Conservation (phyloP, 1,140 invertebrate genomes). For the Papilio dardanus region DNA sequence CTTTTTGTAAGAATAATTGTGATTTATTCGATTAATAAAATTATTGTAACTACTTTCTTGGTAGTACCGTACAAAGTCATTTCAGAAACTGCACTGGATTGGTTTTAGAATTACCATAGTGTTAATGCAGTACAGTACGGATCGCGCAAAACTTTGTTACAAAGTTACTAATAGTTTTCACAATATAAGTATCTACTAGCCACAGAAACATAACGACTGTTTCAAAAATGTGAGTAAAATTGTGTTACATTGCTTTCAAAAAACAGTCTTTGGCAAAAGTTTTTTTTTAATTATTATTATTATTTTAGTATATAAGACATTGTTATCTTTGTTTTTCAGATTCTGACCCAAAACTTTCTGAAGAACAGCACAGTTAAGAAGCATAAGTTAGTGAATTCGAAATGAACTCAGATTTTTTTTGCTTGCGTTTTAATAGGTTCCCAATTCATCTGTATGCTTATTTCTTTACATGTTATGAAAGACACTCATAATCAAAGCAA, state of each 20-base stretch:
- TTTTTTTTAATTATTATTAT: too few species aligned
- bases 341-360: neutral
- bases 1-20: neutral
- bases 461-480: too few species aligned
- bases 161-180: neutral
- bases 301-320: too few species aligned
- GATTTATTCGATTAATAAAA: neutral
- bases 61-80: conserved; percentile 30
- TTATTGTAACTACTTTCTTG: conserved; percentile 28
- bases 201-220: neutral
- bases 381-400: too few species aligned
- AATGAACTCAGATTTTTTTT: too few species aligned
- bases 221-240: too few species aligned
- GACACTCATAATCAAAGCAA: too few species aligned
- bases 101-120: conserved; percentile 48
- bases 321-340: neutral
- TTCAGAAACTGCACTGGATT: conserved; percentile 59
- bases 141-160: conserved; percentile 19
- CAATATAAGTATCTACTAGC: neutral
- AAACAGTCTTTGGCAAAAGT: too few species aligned
- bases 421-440: too few species aligned
- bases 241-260: too few species aligned
- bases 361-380: too few species aligned
- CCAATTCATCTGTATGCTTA: neutral
- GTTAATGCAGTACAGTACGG: conserved; percentile 44